These are phyloP conservation scores for Pharmacophagus antenor DNA, from an alignment of 2,888 invertebrate genomes.

Conservation along the genomic window DNA sequence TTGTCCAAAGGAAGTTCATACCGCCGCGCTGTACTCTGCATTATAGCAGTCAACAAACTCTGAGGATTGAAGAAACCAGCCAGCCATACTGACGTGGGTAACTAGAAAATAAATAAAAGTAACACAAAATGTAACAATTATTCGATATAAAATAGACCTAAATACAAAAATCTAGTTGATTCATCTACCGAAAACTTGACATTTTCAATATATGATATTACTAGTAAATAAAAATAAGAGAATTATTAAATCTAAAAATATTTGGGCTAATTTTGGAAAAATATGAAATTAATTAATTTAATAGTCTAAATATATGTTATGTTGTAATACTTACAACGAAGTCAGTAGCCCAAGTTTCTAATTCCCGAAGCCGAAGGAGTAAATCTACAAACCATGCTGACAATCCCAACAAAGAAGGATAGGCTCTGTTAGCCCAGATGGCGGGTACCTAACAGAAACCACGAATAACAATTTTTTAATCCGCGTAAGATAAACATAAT, in stretches of 20 bases:
- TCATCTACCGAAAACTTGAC: too few species aligned
- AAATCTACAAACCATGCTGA: constrained; percentile 97
- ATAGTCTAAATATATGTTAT: constrained; percentile 68
- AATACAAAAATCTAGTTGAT: too few species aligned
- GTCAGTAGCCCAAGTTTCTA: constrained; percentile 97
- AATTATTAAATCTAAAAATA: too few species aligned
- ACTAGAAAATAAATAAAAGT: constrained; percentile 62
- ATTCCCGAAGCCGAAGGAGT: constrained; percentile 89
- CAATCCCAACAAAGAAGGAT: constrained; percentile 93
- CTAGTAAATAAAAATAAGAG: too few species aligned
- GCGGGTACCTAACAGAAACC: constrained; percentile 84
- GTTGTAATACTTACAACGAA: constrained; percentile 85
- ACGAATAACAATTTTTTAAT: not conserved
- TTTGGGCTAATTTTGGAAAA: too few species aligned
- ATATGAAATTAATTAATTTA: not conserved
- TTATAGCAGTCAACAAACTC: constrained; percentile 96
- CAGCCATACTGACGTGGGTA: constrained; percentile 96
- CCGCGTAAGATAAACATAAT: too few species aligned
- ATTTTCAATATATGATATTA: too few species aligned
- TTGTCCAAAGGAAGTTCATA: constrained; percentile 96
- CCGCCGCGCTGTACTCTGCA: constrained; percentile 97
- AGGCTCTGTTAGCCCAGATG: constrained; percentile 93
- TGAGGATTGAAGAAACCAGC: constrained; percentile 99
- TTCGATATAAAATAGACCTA: too few species aligned
- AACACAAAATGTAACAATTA: too few species aligned